Evolutionary conservation across 2,888 invertebrate genomes (phyloP), one percentile per base, ranked within the genome.

Genomic region (Mesopsocus fuscifrons): DNA sequence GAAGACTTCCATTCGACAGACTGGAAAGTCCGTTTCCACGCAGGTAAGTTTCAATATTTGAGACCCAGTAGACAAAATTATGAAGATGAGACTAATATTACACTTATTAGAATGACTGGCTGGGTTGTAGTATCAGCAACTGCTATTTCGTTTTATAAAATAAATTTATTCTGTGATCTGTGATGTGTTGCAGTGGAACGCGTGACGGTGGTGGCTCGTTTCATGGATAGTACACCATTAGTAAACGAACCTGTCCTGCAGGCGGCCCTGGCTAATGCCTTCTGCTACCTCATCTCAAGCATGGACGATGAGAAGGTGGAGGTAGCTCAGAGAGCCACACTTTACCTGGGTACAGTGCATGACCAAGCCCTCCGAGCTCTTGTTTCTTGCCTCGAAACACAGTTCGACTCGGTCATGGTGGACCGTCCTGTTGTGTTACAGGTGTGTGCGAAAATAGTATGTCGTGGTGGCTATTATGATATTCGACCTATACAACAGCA

Each of bases 381-480:
- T 49, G 75, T 91, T 43, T 77, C 82, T 68, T 97, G 97, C 61
- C 65, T 98, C 64, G 97, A 98, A 68, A 84, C 88, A 1, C 97
- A 98, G 66, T 98, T 98, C 65, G 98, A 98, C 67, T 73, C 85
- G 47, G 92, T 97, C 48, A 91, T 95, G 47, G 80, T 88, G 46
- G 98, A 98, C 62, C 73, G 98, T 32, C 92, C 95, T 1, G 84
- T 97, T 73, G 87, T 99, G 22, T 70, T 99, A 32, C 26, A 26
- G 26, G 26, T 26, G n/a, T n/a, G n/a, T n/a, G n/a, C n/a, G n/a
- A n/a, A n/a, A n/a, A n/a, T n/a, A n/a, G n/a, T n/a, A n/a, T n/a
- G n/a, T n/a, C n/a, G n/a, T n/a, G n/a, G n/a, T n/a, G n/a, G n/a
- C n/a, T n/a, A n/a, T n/a, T n/a, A n/a, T n/a, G n/a, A n/a, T n/a